Percentiles rank a stretch among this genome's conserved stretches.
Evolutionary conservation across 2,888 invertebrate species (phyloP).

Genomic region (Synanthedon vespiformis): DNA sequence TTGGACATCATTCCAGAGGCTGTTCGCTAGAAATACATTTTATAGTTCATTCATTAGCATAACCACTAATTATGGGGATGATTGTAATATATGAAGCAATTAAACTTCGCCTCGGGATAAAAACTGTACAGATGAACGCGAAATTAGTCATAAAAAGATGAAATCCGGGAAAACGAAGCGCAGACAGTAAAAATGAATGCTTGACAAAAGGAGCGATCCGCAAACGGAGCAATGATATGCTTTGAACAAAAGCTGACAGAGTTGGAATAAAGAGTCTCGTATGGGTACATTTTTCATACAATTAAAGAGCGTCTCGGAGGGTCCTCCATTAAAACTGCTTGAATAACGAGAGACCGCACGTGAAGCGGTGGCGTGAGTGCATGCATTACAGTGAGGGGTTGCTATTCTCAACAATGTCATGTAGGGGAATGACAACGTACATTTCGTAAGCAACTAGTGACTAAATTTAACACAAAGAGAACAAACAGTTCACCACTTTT

Average conservation of each 20-base stretch:
- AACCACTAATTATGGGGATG: no score
- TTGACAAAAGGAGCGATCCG: constrained; percentile 6
- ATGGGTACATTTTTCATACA: constrained; percentile 37
- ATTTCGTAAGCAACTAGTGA: constrained; percentile 14
- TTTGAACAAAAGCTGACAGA: background rate
- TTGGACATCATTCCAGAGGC: no score
- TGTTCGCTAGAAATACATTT: no score
- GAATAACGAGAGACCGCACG: constrained; percentile 37
- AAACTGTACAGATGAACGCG: no score
- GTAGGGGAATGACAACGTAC: constrained; percentile 29
- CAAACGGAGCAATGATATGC: constrained; percentile 7
- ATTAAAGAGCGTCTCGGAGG: constrained; percentile 34
- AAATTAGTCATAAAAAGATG: background rate
- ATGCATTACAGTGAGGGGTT: constrained; percentile 44
- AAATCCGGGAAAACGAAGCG: background rate
- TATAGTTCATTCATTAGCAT: no score
- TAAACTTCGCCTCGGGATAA: no score
- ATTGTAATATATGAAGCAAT: no score
- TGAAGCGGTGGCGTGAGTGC: constrained; percentile 30
- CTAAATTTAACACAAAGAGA: background rate
- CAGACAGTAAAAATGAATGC: background rate
- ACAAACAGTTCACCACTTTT: background rate
- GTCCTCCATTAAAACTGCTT: constrained; percentile 51
- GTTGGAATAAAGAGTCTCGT: background rate
- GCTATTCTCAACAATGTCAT: constrained; percentile 22